Conservation (phyloP, 2,113 vertebrate species). For the Elaphurus davidianus region DNA sequence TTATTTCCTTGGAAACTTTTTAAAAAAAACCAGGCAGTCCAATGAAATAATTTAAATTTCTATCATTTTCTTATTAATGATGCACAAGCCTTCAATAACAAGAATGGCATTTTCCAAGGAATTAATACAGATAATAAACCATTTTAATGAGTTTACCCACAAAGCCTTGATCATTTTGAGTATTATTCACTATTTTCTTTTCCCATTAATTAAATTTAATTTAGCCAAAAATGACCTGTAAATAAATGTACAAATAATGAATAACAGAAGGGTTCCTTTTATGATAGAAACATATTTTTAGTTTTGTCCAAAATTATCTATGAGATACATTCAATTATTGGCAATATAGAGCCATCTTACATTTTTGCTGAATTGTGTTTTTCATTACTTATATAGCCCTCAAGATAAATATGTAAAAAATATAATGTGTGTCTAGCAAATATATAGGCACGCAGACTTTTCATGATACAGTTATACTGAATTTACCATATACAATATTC, state of each 20-base stretch:
- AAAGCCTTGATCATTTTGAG: conserved; percentile 55
- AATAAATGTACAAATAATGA: not conserved
- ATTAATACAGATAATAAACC: conserved; percentile 65
- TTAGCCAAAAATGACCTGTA: conserved; percentile 46
- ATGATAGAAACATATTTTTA: not conserved
- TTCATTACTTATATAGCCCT: not conserved
- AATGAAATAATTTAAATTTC: conserved; percentile 45
- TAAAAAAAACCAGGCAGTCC: not conserved
- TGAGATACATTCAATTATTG: not conserved
- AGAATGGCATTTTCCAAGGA: conserved; percentile 51
- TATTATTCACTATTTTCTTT: conserved; percentile 55
- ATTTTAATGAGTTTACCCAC: conserved; percentile 63
- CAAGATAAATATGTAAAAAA: not conserved
- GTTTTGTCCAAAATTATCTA: conserved; percentile 16
- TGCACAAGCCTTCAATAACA: conserved; percentile 34
- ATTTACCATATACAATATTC: not conserved
- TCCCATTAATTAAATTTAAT: not conserved
- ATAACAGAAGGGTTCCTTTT: not conserved
- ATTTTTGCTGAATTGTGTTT: not conserved
- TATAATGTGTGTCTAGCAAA: not conserved
- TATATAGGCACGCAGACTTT: not conserved
- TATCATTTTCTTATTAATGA: conserved; percentile 44
- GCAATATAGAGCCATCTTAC: not conserved
- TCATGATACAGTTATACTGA: not conserved
- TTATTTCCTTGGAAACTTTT: conserved; percentile 56